Conservation (phyloP, 2,888 invertebrate genomes). For the Xestia sexstrigata region DNA sequence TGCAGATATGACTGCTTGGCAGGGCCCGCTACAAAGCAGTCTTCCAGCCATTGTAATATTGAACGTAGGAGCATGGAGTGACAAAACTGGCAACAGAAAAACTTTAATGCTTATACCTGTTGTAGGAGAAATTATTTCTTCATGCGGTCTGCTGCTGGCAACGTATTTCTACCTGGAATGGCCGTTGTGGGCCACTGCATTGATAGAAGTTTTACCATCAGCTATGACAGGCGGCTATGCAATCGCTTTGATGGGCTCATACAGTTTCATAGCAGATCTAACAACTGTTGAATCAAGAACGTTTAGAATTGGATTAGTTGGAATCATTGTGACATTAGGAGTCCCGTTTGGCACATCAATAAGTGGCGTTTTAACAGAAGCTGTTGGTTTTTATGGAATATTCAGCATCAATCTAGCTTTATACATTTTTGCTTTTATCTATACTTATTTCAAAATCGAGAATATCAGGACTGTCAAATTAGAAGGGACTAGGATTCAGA, state of each 20-base stretch:
- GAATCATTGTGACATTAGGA: constrained; percentile 87
- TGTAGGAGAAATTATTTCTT: constrained; percentile 88
- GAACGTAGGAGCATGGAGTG: constrained; percentile 92
- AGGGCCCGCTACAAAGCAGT: constrained; percentile 88
- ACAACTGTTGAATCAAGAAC: constrained; percentile 91
- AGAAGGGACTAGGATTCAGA: constrained; percentile 75
- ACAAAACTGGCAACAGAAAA: constrained; percentile 90
- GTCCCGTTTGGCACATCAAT: constrained; percentile 88
- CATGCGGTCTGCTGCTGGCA: constrained; percentile 87
- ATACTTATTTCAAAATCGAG: constrained; percentile 81
- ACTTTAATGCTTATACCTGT: constrained; percentile 90
- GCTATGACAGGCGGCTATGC: constrained; percentile 91
- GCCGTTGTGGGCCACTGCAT: constrained; percentile 89
- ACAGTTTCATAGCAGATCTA: constrained; percentile 91
- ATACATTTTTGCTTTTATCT: constrained; percentile 80
- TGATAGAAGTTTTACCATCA: constrained; percentile 89
- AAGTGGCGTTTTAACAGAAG: constrained; percentile 88
- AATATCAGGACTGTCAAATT: constrained; percentile 77
- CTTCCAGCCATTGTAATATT: constrained; percentile 90
- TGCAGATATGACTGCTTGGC: constrained; percentile 90
- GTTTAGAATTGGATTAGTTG: constrained; percentile 91
- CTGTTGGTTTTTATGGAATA: constrained; percentile 86
- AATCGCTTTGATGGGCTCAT: constrained; percentile 90
- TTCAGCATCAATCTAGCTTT: constrained; percentile 80
- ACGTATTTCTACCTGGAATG: constrained; percentile 90